These are phyloP conservation scores for Montipora sp. DNA, from an alignment of 64 coral and sea anemone genomes.

Conservation along the genomic window DNA sequence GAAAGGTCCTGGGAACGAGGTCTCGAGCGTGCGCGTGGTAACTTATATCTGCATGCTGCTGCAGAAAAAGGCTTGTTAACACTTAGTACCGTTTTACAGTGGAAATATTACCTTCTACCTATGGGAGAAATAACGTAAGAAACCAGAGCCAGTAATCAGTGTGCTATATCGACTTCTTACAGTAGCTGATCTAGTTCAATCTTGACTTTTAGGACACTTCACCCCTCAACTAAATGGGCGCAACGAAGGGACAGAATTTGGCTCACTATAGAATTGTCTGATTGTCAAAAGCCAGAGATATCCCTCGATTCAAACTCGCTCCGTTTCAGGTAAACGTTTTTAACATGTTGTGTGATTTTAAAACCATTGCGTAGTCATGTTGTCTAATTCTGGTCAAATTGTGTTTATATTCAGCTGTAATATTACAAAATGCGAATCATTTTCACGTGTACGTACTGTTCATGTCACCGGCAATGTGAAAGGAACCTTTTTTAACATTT, in stretches of 20 bases:
- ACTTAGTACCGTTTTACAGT: not conserved
- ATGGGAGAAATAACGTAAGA: constrained; percentile 64
- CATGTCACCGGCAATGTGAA: not conserved
- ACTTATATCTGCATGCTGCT: constrained; percentile 7
- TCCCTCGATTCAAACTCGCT: constrained; percentile 64
- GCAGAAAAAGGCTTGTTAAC: not conserved
- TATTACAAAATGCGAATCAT: too few relatives aligned
- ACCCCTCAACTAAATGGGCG: constrained; percentile 88
- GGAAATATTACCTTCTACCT: not conserved
- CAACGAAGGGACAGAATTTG: constrained; percentile 87
- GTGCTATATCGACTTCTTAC: not conserved
- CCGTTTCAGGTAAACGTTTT: constrained; percentile 67
- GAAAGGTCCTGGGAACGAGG: too few relatives aligned
- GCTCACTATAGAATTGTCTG: constrained; percentile 85
- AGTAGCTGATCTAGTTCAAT: constrained; percentile 8
- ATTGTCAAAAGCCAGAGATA: constrained; percentile 79
- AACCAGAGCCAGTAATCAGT: not conserved
- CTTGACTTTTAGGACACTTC: constrained; percentile 36
- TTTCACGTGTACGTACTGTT: too few relatives aligned
- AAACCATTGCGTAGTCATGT: not conserved
- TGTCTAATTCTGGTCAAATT: not conserved
- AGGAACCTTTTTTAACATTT: not conserved
- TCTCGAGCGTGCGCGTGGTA: not conserved
- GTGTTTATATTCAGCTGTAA: too few relatives aligned
- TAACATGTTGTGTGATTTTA: not conserved